Evolutionary conservation across 2,888 invertebrate species (phyloP).

Genomic region (Tenthredo mesomela): DNA sequence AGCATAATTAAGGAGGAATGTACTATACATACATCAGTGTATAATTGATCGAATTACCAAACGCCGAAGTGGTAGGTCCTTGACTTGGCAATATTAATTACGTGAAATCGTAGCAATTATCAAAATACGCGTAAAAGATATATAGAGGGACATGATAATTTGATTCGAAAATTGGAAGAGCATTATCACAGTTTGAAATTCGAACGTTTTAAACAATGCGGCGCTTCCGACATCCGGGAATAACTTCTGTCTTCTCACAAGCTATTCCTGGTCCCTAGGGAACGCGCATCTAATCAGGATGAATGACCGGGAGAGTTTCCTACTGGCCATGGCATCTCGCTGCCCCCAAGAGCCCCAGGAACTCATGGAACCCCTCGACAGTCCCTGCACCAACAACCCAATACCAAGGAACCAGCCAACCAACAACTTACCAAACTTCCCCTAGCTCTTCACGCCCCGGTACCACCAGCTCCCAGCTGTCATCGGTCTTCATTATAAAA

Average conservation of each 20-base stretch:
- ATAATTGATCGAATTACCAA: conserved; percentile 21
- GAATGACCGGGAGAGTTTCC: conserved; percentile 68
- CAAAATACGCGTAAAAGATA: not conserved
- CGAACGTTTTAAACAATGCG: not conserved
- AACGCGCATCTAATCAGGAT: conserved; percentile 73
- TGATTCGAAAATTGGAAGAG: not conserved
- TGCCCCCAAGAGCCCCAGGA: conserved; percentile 5
- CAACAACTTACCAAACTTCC: conserved; percentile 66
- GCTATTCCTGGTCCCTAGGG: conserved; percentile 66
- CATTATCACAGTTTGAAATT: not conserved
- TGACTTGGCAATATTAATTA: not conserved
- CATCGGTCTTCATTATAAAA: conserved; percentile 76
- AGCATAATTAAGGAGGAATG: not conserved
- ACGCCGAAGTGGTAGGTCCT: not conserved
- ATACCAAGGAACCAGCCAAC: conserved; percentile 65
- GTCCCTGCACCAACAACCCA: not conserved
- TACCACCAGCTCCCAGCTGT: conserved; percentile 61
- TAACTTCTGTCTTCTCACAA: conserved; percentile 22
- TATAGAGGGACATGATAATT: not conserved
- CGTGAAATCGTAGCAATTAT: not conserved
- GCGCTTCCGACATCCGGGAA: not conserved
- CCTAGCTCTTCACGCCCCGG: conserved; percentile 54
- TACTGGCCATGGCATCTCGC: not conserved
- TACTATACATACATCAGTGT: not conserved
- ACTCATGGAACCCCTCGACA: conserved; percentile 29